Evolutionary conservation across 1,140 invertebrate genomes (phyloP).

Genomic region (Camponotus vicinus): DNA sequence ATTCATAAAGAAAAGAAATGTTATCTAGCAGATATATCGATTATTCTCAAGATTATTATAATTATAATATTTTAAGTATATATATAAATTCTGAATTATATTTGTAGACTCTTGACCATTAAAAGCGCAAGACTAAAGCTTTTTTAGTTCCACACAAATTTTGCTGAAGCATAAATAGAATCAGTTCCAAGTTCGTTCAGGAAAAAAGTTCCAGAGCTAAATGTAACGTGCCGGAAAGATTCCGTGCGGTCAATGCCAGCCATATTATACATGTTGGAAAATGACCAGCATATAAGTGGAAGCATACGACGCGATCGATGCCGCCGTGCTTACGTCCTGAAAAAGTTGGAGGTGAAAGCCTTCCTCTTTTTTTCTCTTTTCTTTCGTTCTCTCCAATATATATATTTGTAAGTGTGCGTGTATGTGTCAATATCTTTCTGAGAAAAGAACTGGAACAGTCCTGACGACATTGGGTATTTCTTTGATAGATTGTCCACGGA

Average conservation of each 20-base stretch:
- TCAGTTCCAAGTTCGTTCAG: slow-evolving; percentile 1
- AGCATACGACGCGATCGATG: slow-evolving; percentile 15
- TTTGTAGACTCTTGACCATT: background rate
- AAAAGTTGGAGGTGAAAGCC: slow-evolving; percentile 33
- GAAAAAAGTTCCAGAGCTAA: slow-evolving; percentile 49
- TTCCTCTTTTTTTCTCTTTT: background rate
- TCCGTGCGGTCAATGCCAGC: slow-evolving; percentile 38
- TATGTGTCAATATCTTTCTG: slow-evolving; percentile 7
- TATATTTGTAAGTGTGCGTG: no score
- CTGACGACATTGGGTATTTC: background rate
- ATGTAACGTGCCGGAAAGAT: slow-evolving; percentile 50
- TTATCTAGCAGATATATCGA: background rate
- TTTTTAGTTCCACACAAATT: slow-evolving; percentile 16
- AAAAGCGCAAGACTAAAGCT: background rate
- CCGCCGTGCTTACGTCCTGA: slow-evolving; percentile 32
- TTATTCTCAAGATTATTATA: background rate
- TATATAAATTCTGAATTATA: slow-evolving; percentile 22
- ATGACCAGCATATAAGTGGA: slow-evolving; percentile 23
- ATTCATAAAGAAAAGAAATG: background rate
- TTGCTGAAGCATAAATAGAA: slow-evolving; percentile 25
- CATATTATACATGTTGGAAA: slow-evolving; percentile 15
- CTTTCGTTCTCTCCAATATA: background rate
- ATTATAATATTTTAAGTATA: background rate
- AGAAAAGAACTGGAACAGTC: slow-evolving; percentile 27
- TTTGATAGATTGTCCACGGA: slow-evolving; percentile 39